Percentiles rank a stretch among this genome's conserved stretches.
These are phyloP conservation scores for Contarinia nasturtii DNA, from an alignment of 1,140 invertebrate genomes.

Conservation along the genomic window DNA sequence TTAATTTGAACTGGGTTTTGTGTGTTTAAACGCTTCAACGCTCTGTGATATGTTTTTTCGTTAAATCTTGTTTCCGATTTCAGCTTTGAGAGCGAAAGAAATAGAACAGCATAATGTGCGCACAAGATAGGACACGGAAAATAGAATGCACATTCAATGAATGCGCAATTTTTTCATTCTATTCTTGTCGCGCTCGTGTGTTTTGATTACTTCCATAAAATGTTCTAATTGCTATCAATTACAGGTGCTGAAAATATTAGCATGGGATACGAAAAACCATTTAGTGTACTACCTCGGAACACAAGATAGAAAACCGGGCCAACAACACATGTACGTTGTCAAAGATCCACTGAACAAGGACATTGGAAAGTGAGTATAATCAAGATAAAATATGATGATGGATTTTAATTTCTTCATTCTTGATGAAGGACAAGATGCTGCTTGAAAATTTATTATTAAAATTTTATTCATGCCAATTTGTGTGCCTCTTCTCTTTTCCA, in stretches of 20 bases:
- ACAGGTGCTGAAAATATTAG: slow-evolving; percentile 54
- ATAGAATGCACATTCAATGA: not conserved
- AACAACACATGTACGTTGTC: slow-evolving; percentile 69
- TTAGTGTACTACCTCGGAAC: slow-evolving; percentile 70
- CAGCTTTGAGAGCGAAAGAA: too few species aligned
- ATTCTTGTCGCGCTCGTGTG: not conserved
- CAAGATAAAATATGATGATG: not conserved
- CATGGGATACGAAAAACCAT: slow-evolving; percentile 67
- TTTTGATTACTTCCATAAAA: not conserved
- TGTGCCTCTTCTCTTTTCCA: too few species aligned
- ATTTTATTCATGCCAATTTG: too few species aligned
- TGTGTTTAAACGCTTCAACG: too few species aligned
- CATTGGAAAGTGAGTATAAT: slow-evolving; percentile 30
- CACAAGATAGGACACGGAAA: not conserved
- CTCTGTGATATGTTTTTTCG: too few species aligned
- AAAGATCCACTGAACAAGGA: slow-evolving; percentile 48
- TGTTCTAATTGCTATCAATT: not conserved
- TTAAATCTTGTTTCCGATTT: too few species aligned
- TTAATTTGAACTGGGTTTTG: too few species aligned
- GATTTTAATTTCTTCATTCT: too few species aligned
- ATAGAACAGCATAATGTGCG: not conserved
- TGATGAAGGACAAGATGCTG: too few species aligned
- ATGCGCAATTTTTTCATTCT: not conserved
- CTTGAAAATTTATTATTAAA: slow-evolving; percentile 2
- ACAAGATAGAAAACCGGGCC: slow-evolving; percentile 58